A percentile compares a stretch with the other conserved stretches of the same genome.
Evolutionary conservation across 2,888 invertebrate genomes (phyloP).

Genomic region (Drosophila mulleri): DNA sequence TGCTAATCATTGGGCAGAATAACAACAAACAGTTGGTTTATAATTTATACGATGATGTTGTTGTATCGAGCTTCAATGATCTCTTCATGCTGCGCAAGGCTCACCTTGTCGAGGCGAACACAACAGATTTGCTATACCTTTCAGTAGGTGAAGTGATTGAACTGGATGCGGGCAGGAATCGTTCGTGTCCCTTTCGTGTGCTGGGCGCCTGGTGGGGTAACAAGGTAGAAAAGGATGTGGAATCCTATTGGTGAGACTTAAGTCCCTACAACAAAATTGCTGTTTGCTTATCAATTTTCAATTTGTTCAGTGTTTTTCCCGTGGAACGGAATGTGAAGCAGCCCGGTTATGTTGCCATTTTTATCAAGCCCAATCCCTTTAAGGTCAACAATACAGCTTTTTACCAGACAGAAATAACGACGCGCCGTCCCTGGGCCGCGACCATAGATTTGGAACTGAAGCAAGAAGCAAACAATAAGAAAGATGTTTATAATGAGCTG

Average conservation of each 20-base stretch:
- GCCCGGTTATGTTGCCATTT: slow-evolving; percentile 64
- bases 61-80: slow-evolving; percentile 61
- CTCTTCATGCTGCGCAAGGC: slow-evolving; percentile 69
- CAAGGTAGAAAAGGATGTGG: slow-evolving; percentile 5
- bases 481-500: slow-evolving; percentile 19
- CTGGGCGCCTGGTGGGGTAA: slow-evolving; percentile 63
- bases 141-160: slow-evolving; percentile 58
- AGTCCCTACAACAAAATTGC: background rate
- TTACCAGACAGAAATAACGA: slow-evolving; percentile 45
- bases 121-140: slow-evolving; percentile 57
- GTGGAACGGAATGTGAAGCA: slow-evolving; percentile 43
- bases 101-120: slow-evolving; percentile 57
- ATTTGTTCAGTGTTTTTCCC: slow-evolving; percentile 55
- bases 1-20: slow-evolving; percentile 67
- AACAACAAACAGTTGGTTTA: slow-evolving; percentile 52
- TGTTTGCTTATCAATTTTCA: background rate
- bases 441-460: slow-evolving; percentile 17
- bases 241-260: slow-evolving; percentile 35
- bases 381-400: slow-evolving; percentile 55
- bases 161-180: slow-evolving; percentile 47
- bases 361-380: slow-evolving; percentile 62
- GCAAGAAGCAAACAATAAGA: background rate
- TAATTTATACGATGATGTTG: slow-evolving; percentile 67
- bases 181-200: slow-evolving; percentile 53
- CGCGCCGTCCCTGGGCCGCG: slow-evolving; percentile 61